Base-by-base conservation (phyloP, 1,140 invertebrate species). In the Pygmarrhopalites habei region DNA sequence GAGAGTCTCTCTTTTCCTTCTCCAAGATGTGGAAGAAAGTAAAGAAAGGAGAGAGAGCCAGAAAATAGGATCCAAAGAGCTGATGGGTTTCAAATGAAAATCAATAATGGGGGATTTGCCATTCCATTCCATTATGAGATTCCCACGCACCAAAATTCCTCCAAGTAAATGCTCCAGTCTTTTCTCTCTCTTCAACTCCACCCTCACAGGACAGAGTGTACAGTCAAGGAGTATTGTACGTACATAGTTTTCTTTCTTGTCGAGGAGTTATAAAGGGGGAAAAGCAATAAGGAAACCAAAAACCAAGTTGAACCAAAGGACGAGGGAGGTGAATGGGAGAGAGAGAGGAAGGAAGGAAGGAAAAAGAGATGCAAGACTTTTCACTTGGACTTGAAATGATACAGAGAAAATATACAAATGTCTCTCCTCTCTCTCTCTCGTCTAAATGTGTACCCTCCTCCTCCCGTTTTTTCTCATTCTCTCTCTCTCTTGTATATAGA, bases 51-150 rank as follows among this genome's bases (percentile, higher is more conserved):
- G n/a, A 46, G 44, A n/a, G 44, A 5, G 44, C 4, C 5, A 10
- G 44, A 46, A 46, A 46, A 46, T 46, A 46, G 44, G 44, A 46
- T 49, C 26, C 15, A 39, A 32, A 32, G 44, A 15, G 35, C 47
- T 49, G 44, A 59, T 59, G 58, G 44, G 58, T 46, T 59, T 59
- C 58, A 59, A 59, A 28, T 59, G 44, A 29, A 44, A 59, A 59
- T 59, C 58, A 59, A 59, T 59, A 59, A 49, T 49, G 58, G 44
- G 58, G 44, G 58, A 49, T 49, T 59, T 59, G 21, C 26, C 32
- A n/a, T n/a, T n/a, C 47, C 28, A 49, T 59, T 59, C 47, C 58
- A 59, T 59, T 59, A 59, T 59, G 58, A 46, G 47, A 47, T 59
- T 59, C 44, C 58, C 58, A 35, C 47, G 44, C 44, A 59, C 39